Evolutionary conservation across 2,888 invertebrate genomes (phyloP), one percentile per base, ranked within the genome.

Genomic region (Ichneumon xanthorius): DNA sequence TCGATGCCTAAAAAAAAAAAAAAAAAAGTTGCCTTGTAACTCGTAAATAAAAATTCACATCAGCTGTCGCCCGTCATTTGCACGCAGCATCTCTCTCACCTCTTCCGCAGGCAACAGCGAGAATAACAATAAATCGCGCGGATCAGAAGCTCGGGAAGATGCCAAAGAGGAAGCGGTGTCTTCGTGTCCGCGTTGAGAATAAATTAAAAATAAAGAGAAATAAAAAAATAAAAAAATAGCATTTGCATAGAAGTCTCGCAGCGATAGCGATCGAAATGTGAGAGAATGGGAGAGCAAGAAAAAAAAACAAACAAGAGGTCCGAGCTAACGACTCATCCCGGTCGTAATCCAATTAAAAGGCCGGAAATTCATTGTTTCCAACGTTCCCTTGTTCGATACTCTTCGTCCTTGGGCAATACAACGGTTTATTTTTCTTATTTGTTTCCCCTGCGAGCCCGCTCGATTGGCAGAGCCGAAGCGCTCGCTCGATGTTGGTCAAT

Each of bases 301-400:
- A 63, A 61, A 30, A 33, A 61, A 61, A 61, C 30, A 63, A 63
- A 33, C 63, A 3, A 63, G 63, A 63, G 33, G 33, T 63, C 16
- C 63, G n/a, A 75, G 75, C 19, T 30, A 80, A 77, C 80, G 76
- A 82, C 71, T 77, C 75, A 48, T 67, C 71, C 79, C 58, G 71
- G 19, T 82, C 77, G 85, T 80, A 85, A 80, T 80, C 76, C 80
- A 82, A 85, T 82, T 80, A 80, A 40, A 50, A 68, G 63, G 65
- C 72, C 77, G 85, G 82, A 86, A 83, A 80, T 80, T 37, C 77
- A 86, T 86, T 86, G 85, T 86, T 82, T 65, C 26, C 58, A 79
- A 71, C 65, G 70, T 73, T 85, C 16, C 61, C 73, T 76, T 70
- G 48, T 70, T 53, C 22, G 45, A 14, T 61, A 45, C 65, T 70